Evolutionary conservation across 37 sponge, comb jelly and placozoan species (phyloP), one percentile per base, ranked within the genome.

Genomic region (Spongilla lacustris): DNA sequence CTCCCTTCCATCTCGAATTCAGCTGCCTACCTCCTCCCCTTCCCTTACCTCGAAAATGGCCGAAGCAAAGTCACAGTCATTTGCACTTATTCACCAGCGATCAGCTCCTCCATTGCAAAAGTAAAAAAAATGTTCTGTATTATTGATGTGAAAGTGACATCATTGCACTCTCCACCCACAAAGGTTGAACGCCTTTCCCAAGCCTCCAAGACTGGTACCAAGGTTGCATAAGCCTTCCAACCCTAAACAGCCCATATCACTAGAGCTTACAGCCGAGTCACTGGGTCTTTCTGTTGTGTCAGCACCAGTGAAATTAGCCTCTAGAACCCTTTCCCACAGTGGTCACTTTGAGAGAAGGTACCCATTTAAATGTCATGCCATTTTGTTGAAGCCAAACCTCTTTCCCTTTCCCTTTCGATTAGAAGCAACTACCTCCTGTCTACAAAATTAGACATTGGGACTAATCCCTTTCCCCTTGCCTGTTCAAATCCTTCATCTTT

Each of bases 251-350:
- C 58, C 58, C 21, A 58, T 58, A 58, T 17, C 58, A 58, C 12
- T 58, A 1, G 58, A 58, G 58, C 21, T 58, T 17, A 58, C 58
- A 58, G 32, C 50, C 9, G 69, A 76, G 32, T 25, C 67, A 14
- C 30, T 84, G 8, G 87, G 81, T 19, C 70, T 86, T 36, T 86
- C 87, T 29, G 73, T 86, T 22, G 50, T 72, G 25, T 86, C 87
- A 25, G 74, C 80, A 34, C 81, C 87, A 72, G 29, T 72, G 27
- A 66, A 30, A 26, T 23, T 66, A 46, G 36, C 34, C 29, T 24
- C 41, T n/a, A 69, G 82, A 28, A 82, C 36, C 28, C 78, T 26
- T 34, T 74, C 31, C 23, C 31, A 74, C 75, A 72, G 31, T 13
- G 31, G 73, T 21, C 32, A 22, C 19, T 8, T 36, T 36, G 34